phyloP scores from a whole-genome alignment of 2,113 vertebrate genomes.

The Ammodytes dubius region DNA sequence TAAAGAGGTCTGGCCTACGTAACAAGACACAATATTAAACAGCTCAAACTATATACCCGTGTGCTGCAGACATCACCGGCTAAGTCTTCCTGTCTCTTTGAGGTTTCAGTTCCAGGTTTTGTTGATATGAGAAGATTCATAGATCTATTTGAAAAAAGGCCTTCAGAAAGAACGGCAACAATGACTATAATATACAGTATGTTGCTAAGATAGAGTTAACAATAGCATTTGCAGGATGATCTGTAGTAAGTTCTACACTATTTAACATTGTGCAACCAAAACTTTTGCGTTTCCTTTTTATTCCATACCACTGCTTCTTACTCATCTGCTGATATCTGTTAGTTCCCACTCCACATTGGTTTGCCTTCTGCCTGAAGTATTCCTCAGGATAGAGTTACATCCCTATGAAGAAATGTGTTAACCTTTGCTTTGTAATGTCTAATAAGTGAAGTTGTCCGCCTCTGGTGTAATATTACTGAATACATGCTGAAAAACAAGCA shows the following conservation, averaged over 20 bases:
- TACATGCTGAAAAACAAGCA: constrained; percentile 28
- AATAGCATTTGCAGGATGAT: constrained; percentile 19
- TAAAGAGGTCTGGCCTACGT: not conserved
- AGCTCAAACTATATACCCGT: not conserved
- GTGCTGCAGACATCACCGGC: not conserved
- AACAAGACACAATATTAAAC: too few relatives aligned
- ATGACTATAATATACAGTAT: not conserved
- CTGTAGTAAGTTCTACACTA: constrained; percentile 22
- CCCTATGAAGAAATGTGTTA: not conserved
- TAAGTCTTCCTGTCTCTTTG: not conserved
- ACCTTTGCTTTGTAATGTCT: constrained; percentile 6
- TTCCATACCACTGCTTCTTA: not conserved
- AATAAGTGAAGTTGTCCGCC: constrained; percentile 12
- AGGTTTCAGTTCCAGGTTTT: not conserved
- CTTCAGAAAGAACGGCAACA: not conserved
- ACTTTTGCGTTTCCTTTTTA: constrained; percentile 16
- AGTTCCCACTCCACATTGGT: constrained; percentile 9
- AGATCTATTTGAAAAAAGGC: not conserved
- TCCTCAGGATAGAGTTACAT: constrained; percentile 1
- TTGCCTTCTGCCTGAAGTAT: not conserved
- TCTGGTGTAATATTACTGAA: not conserved
- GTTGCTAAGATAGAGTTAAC: constrained; percentile 1
- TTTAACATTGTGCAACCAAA: constrained; percentile 1
- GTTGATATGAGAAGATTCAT: not conserved
- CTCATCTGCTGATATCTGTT: constrained; percentile 20